phyloP scores from a whole-genome alignment of 2,797 vertebrate species.

The Syndactyla subalaris region DNA sequence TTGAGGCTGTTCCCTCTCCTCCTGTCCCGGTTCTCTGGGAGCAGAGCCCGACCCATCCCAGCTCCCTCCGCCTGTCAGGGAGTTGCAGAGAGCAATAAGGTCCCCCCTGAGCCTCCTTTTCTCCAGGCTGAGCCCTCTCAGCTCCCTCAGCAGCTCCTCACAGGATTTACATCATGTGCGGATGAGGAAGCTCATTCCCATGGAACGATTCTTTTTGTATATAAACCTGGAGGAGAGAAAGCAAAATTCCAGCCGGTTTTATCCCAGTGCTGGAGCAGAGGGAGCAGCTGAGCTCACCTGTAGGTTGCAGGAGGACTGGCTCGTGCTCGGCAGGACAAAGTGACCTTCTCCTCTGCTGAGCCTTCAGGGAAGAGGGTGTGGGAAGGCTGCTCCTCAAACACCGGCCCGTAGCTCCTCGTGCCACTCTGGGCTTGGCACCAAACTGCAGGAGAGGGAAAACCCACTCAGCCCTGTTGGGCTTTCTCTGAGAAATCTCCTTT shows the following conservation, averaged over 20 bases:
- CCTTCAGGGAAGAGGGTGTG: slow-evolving; percentile 91
- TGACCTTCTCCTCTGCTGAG: slow-evolving; percentile 89
- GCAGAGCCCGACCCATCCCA: background rate
- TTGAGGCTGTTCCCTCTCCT: background rate
- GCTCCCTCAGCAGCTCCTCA: background rate
- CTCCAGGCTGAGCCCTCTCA: background rate
- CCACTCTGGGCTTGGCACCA: slow-evolving; percentile 81
- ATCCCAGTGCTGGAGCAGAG: fast-evolving
- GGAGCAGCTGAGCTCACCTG: slow-evolving; percentile 77
- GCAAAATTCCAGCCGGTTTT: fast-evolving
- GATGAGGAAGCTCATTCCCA: background rate
- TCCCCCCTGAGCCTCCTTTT: background rate
- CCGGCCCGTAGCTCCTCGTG: slow-evolving; percentile 83
- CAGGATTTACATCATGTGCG: fast-evolving
- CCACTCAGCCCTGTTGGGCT: background rate
- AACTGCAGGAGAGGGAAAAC: slow-evolving; percentile 70
- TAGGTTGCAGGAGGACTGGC: slow-evolving; percentile 92
- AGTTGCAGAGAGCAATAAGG: background rate
- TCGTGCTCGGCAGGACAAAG: slow-evolving; percentile 87
- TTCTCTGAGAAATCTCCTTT: background rate
- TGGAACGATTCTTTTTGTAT: fast-evolving
- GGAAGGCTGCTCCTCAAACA: slow-evolving; percentile 93
- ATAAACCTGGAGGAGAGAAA: fast-evolving
- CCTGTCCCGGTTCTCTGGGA: background rate
- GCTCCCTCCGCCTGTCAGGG: background rate